Percentiles rank a stretch among this genome's conserved stretches.
phyloP scores from a whole-genome alignment of 2,797 vertebrate genomes.

The Antrozous pallidus region DNA sequence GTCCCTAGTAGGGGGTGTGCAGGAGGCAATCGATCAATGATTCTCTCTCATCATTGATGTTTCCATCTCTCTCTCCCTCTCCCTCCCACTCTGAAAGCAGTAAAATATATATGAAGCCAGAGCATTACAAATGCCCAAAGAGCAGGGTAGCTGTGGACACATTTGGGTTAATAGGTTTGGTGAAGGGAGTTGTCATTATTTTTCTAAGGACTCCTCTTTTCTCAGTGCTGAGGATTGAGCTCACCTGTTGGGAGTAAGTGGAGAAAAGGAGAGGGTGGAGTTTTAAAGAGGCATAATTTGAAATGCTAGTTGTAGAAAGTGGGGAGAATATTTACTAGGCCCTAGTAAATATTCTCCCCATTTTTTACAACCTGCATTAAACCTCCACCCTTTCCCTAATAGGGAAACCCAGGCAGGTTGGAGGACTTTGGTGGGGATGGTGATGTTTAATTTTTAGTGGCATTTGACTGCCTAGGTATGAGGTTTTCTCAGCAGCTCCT shows the following conservation, averaged over 20 bases:
- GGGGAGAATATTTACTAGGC: background rate
- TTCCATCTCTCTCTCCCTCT: too few relatives aligned
- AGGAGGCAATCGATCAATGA: too few relatives aligned
- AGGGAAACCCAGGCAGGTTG: conserved; percentile 3
- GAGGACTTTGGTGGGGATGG: background rate
- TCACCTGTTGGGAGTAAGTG: background rate
- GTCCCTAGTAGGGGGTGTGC: too few relatives aligned
- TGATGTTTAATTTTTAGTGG: background rate
- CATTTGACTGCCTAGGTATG: background rate
- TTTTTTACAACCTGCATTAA: too few relatives aligned
- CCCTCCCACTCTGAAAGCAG: too few relatives aligned
- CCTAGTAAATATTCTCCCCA: too few relatives aligned
- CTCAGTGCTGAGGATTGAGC: background rate
- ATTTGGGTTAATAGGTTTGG: background rate
- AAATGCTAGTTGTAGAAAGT: background rate
- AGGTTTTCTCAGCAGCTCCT: background rate
- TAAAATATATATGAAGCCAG: background rate
- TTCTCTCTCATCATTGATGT: too few relatives aligned
- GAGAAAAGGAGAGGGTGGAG: background rate
- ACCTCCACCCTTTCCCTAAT: too few relatives aligned
- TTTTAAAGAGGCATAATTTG: background rate
- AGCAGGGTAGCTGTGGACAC: background rate
- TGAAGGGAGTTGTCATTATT: background rate
- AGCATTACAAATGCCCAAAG: background rate
- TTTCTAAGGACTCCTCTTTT: background rate